Evolutionary conservation across 2,797 vertebrate genomes (phyloP).

Genomic region (Brachyrhaphis roseni): DNA sequence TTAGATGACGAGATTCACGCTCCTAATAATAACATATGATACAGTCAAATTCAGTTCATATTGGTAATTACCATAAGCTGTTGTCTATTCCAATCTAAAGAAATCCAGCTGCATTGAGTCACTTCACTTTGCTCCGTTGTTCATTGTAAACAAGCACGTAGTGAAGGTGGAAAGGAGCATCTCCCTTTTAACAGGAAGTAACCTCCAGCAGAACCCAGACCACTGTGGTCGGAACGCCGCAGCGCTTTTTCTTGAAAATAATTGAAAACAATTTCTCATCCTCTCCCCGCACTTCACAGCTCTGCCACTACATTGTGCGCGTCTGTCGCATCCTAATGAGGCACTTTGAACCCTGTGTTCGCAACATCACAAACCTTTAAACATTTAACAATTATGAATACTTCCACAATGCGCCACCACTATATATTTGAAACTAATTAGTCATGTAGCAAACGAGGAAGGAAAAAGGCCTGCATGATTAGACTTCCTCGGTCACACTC

Average conservation of each 20-base stretch:
- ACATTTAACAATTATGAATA: neutral
- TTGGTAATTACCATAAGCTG: neutral
- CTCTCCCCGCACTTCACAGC: neutral
- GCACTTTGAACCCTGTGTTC: neutral
- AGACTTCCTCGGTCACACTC: slow-evolving; percentile 56
- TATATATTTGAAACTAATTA: slow-evolving; percentile 50
- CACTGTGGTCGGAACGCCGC: neutral
- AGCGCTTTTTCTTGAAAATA: neutral
- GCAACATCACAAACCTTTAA: neutral
- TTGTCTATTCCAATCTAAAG: neutral
- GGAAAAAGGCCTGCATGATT: slow-evolving; percentile 41
- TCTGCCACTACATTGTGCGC: neutral
- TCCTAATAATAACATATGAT: neutral
- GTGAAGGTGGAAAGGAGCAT: neutral
- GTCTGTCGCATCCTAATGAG: neutral
- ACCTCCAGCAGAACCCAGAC: neutral
- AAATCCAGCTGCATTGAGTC: neutral
- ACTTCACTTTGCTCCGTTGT: neutral
- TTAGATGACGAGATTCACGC: neutral
- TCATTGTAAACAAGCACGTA: neutral
- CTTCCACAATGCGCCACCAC: slow-evolving; percentile 20
- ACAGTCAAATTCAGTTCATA: neutral
- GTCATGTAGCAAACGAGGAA: slow-evolving; percentile 49
- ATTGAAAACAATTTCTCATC: neutral
- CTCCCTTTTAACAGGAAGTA: neutral